Base-by-base conservation (phyloP, 2,888 invertebrate species). In the Leptopilina syphax region DNA sequence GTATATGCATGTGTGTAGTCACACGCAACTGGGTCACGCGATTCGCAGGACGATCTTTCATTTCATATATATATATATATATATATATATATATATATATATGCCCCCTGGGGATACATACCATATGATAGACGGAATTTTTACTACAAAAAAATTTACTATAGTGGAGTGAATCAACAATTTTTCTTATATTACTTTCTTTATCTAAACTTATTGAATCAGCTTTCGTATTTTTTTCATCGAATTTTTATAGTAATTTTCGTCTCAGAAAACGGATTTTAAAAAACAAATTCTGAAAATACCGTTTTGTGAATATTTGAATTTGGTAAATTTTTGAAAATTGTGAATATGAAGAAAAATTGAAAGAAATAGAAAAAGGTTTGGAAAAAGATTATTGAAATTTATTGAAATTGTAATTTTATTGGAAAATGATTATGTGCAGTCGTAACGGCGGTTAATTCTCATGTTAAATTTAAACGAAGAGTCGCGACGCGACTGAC, bases 401-500 rank as follows among this genome's bases (percentile, higher is more conserved):
- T 44, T 44, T 44, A 44, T 44, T 13, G 9, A 3, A 9, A 44
- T 68, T n/a, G 24, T 4, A 47, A 13, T 3, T 54, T 70, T 3
- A 8, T 54, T 10, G 7, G 27, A 54, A 76, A 66, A 50, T 54
- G 8, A 34, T 47, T 13, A 47, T 50, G 50, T 80, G 77, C 47
- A 77, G 79, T 65, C 27, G n/a, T 47, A 82, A 18, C 27, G n/a
- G 83, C 34, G 77, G 81, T 80, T 84, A 85, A 44, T 8, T 84
- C 84, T 86, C 81, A 86, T 80, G 86, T 83, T 84, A 85, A 83
- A 86, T 86, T 86, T 87, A 87, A 88, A 85, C 84, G 83, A 80
- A 77, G 77, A 84, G 85, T 86, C 84, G 84, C 82, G 83, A 85
- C 76, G 82, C 84, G 85, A 84, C 85, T 85, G 85, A 82, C 85